These are phyloP conservation scores for Phymanthus crucifer DNA, from an alignment of 92 coral and sea anemone species.

Conservation along the genomic window DNA sequence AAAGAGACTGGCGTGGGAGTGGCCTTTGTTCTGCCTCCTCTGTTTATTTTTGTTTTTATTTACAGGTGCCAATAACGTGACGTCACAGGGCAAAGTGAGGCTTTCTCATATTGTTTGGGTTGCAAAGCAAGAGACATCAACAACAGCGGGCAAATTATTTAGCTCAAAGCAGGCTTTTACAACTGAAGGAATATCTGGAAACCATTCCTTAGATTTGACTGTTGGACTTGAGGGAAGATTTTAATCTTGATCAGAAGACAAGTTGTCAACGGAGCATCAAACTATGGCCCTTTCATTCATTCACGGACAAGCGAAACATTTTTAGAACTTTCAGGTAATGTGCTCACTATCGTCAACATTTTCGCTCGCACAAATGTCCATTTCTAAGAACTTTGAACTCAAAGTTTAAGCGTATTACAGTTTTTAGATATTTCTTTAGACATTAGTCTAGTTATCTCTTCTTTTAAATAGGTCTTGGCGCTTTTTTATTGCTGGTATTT, in stretches of 20 bases:
- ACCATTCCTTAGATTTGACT: constrained; percentile 29
- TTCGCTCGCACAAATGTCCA: constrained; percentile 40
- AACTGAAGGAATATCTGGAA: constrained; percentile 27
- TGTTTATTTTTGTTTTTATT: constrained; percentile 99
- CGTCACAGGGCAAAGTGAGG: constrained; percentile 92
- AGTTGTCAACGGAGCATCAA: constrained; percentile 52
- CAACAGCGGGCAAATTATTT: constrained; percentile 72
- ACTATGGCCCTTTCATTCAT: constrained; percentile 57
- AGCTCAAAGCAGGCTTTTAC: constrained; percentile 51
- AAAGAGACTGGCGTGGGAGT: constrained; percentile 80
- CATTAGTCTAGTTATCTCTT: constrained; percentile 16
- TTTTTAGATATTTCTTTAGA: constrained; percentile 8
- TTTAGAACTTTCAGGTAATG: constrained; percentile 57
- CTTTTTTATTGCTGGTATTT: constrained; percentile 27
- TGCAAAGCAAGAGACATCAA: constrained; percentile 78
- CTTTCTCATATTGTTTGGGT: constrained; percentile 86
- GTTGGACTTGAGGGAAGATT: constrained; percentile 41
- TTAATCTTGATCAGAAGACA: constrained; percentile 53
- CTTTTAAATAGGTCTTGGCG: constrained; percentile 21
- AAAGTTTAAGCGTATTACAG: background rate
- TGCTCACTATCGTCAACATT: constrained; percentile 43
- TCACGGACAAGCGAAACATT: constrained; percentile 47
- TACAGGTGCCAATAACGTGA: constrained; percentile 99
- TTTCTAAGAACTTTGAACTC: constrained; percentile 15
- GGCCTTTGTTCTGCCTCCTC: constrained; percentile 75